A percentile compares a stretch with the other conserved stretches of the same genome.
Evolutionary conservation across 2,797 vertebrate genomes (phyloP).

Genomic region (Coluber constrictor): DNA sequence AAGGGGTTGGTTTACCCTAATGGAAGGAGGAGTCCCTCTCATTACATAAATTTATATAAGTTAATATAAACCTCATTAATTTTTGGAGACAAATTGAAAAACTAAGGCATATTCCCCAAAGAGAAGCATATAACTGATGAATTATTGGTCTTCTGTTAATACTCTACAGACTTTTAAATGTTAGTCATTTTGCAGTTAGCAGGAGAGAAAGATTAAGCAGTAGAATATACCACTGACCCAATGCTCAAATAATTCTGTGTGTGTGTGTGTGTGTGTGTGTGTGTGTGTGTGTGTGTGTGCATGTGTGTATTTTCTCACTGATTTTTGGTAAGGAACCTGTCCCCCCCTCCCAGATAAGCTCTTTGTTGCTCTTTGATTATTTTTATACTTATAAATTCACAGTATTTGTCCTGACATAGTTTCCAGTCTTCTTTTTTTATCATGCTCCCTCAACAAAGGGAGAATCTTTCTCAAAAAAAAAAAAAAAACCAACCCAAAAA

Average conservation of each 20-base stretch:
- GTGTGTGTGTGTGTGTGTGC: no score
- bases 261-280: no score
- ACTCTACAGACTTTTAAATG: neutral
- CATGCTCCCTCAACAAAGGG: neutral
- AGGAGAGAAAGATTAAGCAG: neutral
- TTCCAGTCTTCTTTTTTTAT: neutral
- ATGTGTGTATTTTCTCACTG: no score
- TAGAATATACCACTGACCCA: neutral
- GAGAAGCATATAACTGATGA: neutral
- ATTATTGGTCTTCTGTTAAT: constrained; percentile 9
- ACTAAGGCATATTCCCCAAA: constrained; percentile 3
- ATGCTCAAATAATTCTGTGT: neutral
- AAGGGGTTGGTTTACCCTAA: constrained; percentile 3
- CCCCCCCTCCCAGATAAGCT: neutral
- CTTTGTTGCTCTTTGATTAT: neutral
- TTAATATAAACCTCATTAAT: constrained; percentile 17
- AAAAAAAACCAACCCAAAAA: no score
- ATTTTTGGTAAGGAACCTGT: neutral
- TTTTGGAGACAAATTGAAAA: constrained; percentile 11
- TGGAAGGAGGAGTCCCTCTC: constrained; percentile 9
- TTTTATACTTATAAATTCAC: neutral
- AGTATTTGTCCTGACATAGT: neutral
- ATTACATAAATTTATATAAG: constrained; percentile 9
- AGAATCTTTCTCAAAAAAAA: neutral
- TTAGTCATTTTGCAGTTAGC: neutral